Conservation (phyloP, 2,113 vertebrate genomes). For the Misgurnus anguillicaudatus region DNA sequence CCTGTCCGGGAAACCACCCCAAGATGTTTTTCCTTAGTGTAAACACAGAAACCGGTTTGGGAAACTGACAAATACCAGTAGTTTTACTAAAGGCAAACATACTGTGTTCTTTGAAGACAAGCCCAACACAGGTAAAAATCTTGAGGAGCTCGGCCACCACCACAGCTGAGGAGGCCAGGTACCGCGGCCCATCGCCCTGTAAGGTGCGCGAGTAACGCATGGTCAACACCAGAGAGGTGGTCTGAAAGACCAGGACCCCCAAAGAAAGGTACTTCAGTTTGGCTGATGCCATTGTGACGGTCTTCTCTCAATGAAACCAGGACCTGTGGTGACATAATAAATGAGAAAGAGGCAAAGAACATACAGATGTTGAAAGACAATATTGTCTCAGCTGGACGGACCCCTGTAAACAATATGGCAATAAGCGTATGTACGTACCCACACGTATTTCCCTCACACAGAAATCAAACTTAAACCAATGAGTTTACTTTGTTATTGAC, state of each 20-base stretch:
- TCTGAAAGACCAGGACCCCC: conserved; percentile 96
- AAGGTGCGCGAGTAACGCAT: conserved; percentile 97
- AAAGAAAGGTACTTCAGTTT: conserved; percentile 94
- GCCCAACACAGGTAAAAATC: conserved; percentile 86
- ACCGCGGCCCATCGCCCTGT: conserved; percentile 92
- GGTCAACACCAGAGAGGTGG: conserved; percentile 93
- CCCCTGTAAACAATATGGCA: conserved; percentile 5
- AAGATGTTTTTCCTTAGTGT: too few relatives aligned
- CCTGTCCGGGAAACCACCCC: too few relatives aligned
- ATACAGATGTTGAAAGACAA: conserved; percentile 17
- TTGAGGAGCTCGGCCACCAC: conserved; percentile 94
- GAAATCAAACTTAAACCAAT: not conserved
- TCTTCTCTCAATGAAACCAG: not conserved
- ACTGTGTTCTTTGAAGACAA: conserved; percentile 97
- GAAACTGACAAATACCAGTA: not conserved
- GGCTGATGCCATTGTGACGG: conserved; percentile 74
- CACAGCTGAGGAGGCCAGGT: conserved; percentile 95
- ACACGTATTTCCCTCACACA: not conserved
- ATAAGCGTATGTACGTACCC: not conserved
- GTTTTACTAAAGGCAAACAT: conserved; percentile 61
- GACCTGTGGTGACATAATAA: not conserved
- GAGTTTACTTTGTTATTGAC: not conserved
- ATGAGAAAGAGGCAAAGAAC: not conserved
- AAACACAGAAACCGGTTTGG: not conserved
- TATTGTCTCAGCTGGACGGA: conserved; percentile 27